Conservation (phyloP, 2,888 invertebrate species). For the Drosophila suboccidentalis region DNA sequence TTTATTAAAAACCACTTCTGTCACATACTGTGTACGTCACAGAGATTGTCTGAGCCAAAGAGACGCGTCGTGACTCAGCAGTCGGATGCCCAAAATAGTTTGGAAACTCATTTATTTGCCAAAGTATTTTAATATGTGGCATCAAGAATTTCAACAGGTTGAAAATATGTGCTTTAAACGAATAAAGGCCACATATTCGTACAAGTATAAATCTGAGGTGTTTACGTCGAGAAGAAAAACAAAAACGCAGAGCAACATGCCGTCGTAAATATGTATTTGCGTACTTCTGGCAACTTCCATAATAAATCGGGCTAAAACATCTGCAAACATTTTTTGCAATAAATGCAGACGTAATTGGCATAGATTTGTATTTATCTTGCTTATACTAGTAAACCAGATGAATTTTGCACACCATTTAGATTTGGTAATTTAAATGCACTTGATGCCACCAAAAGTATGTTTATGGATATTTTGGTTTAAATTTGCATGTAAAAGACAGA, state of each 20-base stretch:
- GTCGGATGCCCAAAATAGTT: conserved; percentile 62
- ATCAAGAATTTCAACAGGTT: conserved; percentile 60
- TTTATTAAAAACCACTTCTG: conserved; percentile 7
- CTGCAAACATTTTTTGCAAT: conserved; percentile 21
- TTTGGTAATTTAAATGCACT: neutral
- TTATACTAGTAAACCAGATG: neutral
- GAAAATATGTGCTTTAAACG: conserved; percentile 46
- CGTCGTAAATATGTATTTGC: neutral
- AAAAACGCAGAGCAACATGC: conserved; percentile 9
- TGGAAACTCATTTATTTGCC: conserved; percentile 63
- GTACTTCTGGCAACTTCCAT: conserved; percentile 55
- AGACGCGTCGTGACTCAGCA: conserved; percentile 70
- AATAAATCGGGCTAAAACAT: conserved; percentile 13
- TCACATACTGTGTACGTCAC: conserved; percentile 55
- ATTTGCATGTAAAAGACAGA: conserved; percentile 4
- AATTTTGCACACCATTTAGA: conserved; percentile 5
- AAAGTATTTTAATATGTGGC: conserved; percentile 63
- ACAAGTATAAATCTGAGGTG: conserved; percentile 28
- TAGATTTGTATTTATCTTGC: conserved; percentile 2
- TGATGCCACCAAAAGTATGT: neutral
- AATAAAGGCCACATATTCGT: conserved; percentile 22
- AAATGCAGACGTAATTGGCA: conserved; percentile 1
- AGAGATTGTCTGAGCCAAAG: conserved; percentile 42
- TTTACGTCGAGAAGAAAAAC: conserved; percentile 19
- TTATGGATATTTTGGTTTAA: conserved; percentile 20